phyloP scores from a whole-genome alignment of 2,113 vertebrate genomes.

The Ctenomys sociabilis region DNA sequence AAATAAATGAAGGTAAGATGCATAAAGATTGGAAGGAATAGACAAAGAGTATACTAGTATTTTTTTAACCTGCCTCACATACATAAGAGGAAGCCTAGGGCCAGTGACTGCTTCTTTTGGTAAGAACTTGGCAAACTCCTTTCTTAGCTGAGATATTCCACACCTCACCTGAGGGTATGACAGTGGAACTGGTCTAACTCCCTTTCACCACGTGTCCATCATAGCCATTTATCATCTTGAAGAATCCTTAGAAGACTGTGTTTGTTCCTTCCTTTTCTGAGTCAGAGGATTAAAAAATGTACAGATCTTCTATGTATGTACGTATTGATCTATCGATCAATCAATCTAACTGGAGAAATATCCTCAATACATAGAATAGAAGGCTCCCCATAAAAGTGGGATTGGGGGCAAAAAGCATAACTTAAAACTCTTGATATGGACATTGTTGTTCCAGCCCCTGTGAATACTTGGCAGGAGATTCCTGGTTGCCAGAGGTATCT shows the following conservation, averaged over 20 bases:
- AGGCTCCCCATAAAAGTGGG: neutral
- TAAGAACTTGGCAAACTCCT: slow-evolving; percentile 41
- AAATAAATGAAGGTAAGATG: slow-evolving; percentile 41
- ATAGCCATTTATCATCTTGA: slow-evolving; percentile 57
- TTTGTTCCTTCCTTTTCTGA: slow-evolving; percentile 31
- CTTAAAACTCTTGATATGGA: neutral
- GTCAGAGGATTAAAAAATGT: neutral
- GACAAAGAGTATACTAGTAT: neutral
- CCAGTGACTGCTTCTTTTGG: slow-evolving; percentile 9
- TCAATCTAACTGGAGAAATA: neutral
- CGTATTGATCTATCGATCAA: too few species aligned
- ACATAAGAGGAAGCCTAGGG: neutral
- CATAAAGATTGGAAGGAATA: slow-evolving; percentile 26
- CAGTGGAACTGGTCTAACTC: neutral
- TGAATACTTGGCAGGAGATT: neutral
- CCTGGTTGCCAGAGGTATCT: slow-evolving; percentile 33
- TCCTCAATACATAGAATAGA: neutral
- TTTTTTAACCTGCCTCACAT: neutral
- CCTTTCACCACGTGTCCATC: slow-evolving; percentile 57
- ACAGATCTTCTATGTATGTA: neutral
- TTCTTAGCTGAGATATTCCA: slow-evolving; percentile 48
- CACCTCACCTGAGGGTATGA: slow-evolving; percentile 9
- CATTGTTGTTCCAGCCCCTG: neutral
- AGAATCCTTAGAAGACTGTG: slow-evolving; percentile 20
- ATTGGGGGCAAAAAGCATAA: neutral